Evolutionary conservation across 2,113 vertebrate species (phyloP).

Genomic region (Terrapene triunguis): DNA sequence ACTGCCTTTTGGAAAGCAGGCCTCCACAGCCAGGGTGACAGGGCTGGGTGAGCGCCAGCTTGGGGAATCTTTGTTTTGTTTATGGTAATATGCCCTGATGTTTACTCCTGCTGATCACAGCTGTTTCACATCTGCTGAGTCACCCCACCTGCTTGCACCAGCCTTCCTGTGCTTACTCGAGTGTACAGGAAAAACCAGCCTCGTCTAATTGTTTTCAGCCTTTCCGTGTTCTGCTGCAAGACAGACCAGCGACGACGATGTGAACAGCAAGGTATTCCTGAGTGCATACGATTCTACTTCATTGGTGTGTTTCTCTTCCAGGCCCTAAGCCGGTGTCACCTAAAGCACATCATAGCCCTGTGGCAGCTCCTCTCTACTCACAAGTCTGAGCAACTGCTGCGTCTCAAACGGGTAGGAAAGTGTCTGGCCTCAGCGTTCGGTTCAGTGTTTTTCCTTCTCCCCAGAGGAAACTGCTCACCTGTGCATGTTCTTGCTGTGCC

Average conservation of each 20-base stretch:
- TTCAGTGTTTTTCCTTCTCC: neutral
- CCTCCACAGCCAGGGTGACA: neutral
- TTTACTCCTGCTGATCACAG: neutral
- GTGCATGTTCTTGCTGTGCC: rapidly evolving
- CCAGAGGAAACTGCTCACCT: neutral
- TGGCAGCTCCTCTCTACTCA: slow-evolving; percentile 91
- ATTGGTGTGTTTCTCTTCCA: slow-evolving; percentile 54
- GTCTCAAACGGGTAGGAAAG: slow-evolving; percentile 84
- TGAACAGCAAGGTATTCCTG: neutral
- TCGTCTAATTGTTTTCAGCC: neutral
- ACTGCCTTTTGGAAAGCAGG: neutral
- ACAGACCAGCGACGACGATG: neutral
- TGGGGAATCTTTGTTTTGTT: neutral
- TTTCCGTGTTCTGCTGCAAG: neutral
- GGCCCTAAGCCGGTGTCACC: slow-evolving; percentile 84
- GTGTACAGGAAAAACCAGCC: neutral
- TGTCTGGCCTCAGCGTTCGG: rapidly evolving
- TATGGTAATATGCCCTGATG: neutral
- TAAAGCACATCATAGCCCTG: slow-evolving; percentile 87
- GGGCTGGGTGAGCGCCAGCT: neutral
- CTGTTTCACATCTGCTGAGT: neutral
- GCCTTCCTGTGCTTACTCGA: neutral
- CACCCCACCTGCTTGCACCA: neutral
- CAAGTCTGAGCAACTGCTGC: slow-evolving; percentile 92
- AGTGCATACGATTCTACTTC: neutral